Evolutionary conservation across 2,113 vertebrate genomes (phyloP).

Genomic region (Tachuris rubrigastra): DNA sequence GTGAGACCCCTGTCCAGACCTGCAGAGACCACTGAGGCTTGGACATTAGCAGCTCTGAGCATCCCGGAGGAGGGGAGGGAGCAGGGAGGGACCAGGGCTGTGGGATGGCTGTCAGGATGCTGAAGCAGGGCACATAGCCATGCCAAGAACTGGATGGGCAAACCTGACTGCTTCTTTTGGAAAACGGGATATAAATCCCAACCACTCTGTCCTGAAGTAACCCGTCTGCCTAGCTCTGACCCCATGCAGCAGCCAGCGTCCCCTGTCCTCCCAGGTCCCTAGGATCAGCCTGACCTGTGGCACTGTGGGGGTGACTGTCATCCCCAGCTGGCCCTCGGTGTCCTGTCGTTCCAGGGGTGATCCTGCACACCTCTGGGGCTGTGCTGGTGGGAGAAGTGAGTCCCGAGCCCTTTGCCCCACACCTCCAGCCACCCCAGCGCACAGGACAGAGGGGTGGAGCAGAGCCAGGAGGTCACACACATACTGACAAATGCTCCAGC

Average conservation of each 20-base stretch:
- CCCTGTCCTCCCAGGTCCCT: background rate
- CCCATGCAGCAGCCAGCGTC: background rate
- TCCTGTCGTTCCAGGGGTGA: background rate
- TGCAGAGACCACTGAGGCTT: fast-evolving
- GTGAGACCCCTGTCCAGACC: background rate
- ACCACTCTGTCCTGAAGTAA: background rate
- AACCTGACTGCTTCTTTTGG: background rate
- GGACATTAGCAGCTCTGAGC: fast-evolving
- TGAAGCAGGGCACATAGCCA: fast-evolving
- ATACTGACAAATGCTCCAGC: background rate
- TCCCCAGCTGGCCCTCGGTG: background rate
- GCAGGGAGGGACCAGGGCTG: background rate
- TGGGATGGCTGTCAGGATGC: background rate
- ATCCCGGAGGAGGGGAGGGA: background rate
- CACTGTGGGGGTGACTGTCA: background rate
- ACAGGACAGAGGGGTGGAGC: fast-evolving
- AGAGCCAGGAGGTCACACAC: background rate
- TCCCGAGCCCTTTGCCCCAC: fast-evolving
- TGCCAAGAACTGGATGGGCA: background rate
- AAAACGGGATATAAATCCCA: background rate
- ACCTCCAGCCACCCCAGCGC: background rate
- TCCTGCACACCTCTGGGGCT: background rate
- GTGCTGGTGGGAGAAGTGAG: background rate
- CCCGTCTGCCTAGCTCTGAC: background rate
- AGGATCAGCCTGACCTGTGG: background rate